phyloP scores from a whole-genome alignment of 64 coral and sea anemone species.

The Stylophora pistillata region DNA sequence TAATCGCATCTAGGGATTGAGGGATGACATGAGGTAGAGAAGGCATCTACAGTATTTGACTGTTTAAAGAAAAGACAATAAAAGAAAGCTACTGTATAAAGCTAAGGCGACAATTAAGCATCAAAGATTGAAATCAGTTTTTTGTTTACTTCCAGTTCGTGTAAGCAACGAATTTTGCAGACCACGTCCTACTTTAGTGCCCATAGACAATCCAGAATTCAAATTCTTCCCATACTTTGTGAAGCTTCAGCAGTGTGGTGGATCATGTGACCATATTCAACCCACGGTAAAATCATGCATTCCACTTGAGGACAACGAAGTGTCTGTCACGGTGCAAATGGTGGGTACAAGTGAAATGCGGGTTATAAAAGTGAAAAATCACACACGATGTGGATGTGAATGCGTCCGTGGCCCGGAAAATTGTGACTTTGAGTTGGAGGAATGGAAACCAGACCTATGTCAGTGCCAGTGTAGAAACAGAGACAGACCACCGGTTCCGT shows the following conservation, averaged over 20 bases:
- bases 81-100: too few relatives aligned
- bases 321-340: not conserved
- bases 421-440: slow-evolving; percentile 45
- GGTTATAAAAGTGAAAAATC: slow-evolving; percentile 46
- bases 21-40: not conserved
- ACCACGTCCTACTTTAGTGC: slow-evolving; percentile 66
- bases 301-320: slow-evolving; percentile 31
- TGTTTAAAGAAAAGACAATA: not conserved
- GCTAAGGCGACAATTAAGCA: not conserved
- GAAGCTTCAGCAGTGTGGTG: slow-evolving; percentile 74
- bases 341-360: not conserved
- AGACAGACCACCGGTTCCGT: slow-evolving; percentile 36
- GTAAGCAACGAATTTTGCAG: slow-evolving; percentile 24
- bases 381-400: slow-evolving; percentile 74
- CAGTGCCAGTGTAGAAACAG: slow-evolving; percentile 66
- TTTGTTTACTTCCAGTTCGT: not conserved
- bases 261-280: slow-evolving; percentile 42
- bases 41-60: not conserved
- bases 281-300: slow-evolving; percentile 64
- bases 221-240: slow-evolving; percentile 78
- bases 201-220: slow-evolving; percentile 70
- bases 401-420: slow-evolving; percentile 62
- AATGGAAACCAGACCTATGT: slow-evolving; percentile 55
- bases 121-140: not conserved
- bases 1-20: not conserved